Base-by-base conservation (phyloP, 2,113 vertebrate species). In the Corythaixoides concolor region DNA sequence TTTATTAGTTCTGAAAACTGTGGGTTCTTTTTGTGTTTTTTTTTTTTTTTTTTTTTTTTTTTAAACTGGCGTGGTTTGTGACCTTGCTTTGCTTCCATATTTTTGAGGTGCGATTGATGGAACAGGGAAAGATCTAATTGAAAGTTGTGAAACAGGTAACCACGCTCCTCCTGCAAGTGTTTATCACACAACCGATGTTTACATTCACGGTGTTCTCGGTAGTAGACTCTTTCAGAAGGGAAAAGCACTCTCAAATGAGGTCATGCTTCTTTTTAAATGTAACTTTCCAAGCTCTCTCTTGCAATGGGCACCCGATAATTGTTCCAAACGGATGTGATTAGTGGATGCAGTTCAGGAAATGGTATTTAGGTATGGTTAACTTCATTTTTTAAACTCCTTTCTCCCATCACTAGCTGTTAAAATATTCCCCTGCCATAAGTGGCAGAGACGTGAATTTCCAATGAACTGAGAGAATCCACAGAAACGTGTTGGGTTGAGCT, bases 271-370 rank as follows among this genome's bases (percentile, higher is more conserved):
- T 88, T 85, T 88, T 22, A 76, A 88, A 75, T 95, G 35, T 97
- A 96, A 97, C 96, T 96, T 97, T 97, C 89, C 81, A 87, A 97
- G 91, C 97, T 97, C 95, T 98, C 73, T 97, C 97, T 98, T 97
- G 92, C 92, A 97, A 77, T 92, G 98, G 98, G 93, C 97, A 81
- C 90, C 96, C 97, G 98, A 98, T 79, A 20, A 96, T 95, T 97
- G 93, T 98, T 98, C 98, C 98, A 98, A 98, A 98, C 95, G 85
- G 81, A 95, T 97, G 96, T 68, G 88, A 97, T 98, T 98, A 96
- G 97, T 97, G 96, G 97, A 94, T 96, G 33, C 96, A 96, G 97
- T 97, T 95, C 94, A 97, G 89, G 95, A 98, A 93, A 95, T 98
- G 97, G 97, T 98, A 96, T 45, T 93, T 97, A 98, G 96, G 97